Percentiles rank a stretch among this genome's conserved stretches.
These are phyloP conservation scores for Vesta saturnalis DNA, from an alignment of 2,888 invertebrate species.

Conservation along the genomic window DNA sequence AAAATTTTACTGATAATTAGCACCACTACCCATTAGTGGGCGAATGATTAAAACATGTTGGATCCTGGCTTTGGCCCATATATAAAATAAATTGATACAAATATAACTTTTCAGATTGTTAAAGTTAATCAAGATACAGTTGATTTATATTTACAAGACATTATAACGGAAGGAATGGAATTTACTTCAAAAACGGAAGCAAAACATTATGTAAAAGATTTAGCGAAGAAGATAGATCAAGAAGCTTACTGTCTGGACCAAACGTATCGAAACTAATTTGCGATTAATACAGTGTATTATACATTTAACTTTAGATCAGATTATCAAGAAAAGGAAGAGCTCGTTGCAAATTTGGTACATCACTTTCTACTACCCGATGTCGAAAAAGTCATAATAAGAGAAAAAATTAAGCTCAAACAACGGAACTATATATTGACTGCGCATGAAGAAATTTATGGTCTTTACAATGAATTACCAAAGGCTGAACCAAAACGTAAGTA, in stretches of 20 bases:
- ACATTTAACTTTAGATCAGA: not conserved
- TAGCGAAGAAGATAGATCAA: conserved; percentile 68
- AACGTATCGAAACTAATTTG: conserved; percentile 4
- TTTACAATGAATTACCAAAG: conserved; percentile 23
- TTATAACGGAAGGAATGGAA: conserved; percentile 70
- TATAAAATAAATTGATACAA: too few species aligned
- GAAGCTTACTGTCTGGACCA: conserved; percentile 48
- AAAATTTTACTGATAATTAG: too few species aligned
- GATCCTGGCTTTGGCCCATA: not conserved
- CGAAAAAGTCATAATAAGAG: conserved; percentile 60
- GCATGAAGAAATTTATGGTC: conserved; percentile 57
- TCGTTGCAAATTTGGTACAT: conserved; percentile 68
- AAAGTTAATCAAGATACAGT: conserved; percentile 71
- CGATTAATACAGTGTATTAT: not conserved
- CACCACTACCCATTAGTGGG: too few species aligned
- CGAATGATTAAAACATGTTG: too few species aligned
- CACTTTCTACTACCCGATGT: conserved; percentile 69
- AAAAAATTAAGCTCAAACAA: conserved; percentile 58
- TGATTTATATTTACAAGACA: conserved; percentile 70
- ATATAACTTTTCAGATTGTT: conserved; percentile 58
- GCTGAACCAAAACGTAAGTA: conserved; percentile 12
- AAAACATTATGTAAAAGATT: conserved; percentile 63
- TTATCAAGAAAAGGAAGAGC: conserved; percentile 64
- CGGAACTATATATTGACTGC: conserved; percentile 58
- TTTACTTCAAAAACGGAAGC: conserved; percentile 68